These are phyloP conservation scores for Microctenopoma stevenorrisi DNA, from an alignment of 2,797 vertebrate genomes.

Conservation along the genomic window DNA sequence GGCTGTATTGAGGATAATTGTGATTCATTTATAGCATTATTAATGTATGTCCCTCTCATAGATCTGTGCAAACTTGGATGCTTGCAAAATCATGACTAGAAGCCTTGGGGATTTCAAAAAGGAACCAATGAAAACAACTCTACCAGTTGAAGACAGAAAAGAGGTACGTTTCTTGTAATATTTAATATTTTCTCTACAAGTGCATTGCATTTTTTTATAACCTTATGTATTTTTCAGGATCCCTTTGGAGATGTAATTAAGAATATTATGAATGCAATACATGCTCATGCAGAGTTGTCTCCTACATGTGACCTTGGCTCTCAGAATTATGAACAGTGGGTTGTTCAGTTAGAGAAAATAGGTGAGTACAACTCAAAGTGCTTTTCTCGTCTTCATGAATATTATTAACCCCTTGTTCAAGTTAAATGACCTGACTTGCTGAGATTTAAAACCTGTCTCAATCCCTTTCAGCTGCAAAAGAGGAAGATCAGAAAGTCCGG, in stretches of 20 bases:
- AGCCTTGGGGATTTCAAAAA: slow-evolving; percentile 82
- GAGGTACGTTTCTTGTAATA: slow-evolving; percentile 73
- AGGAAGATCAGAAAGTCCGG: slow-evolving; percentile 87
- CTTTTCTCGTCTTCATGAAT: background rate
- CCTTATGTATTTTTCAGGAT: slow-evolving; percentile 83
- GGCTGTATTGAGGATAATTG: slow-evolving; percentile 19
- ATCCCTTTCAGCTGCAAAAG: slow-evolving; percentile 86
- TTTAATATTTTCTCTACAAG: background rate
- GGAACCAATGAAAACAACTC: slow-evolving; percentile 85
- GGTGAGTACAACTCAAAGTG: slow-evolving; percentile 73
- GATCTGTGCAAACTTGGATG: slow-evolving; percentile 97
- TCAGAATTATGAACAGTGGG: slow-evolving; percentile 96
- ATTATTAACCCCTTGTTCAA: background rate
- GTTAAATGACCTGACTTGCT: background rate
- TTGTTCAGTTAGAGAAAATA: slow-evolving; percentile 87
- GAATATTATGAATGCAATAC: slow-evolving; percentile 91
- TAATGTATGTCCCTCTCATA: slow-evolving; percentile 66
- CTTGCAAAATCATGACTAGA: slow-evolving; percentile 89
- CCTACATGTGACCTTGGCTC: slow-evolving; percentile 89
- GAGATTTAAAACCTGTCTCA: slow-evolving; percentile 14
- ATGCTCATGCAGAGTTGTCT: slow-evolving; percentile 83
- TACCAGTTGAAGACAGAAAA: slow-evolving; percentile 85
- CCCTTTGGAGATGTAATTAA: slow-evolving; percentile 92
- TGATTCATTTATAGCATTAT: background rate
- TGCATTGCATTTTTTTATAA: background rate